A percentile compares a stretch with the other conserved stretches of the same genome.
These are phyloP conservation scores for Esox masquinongy DNA, from an alignment of 2,797 vertebrate species.

Conservation along the genomic window DNA sequence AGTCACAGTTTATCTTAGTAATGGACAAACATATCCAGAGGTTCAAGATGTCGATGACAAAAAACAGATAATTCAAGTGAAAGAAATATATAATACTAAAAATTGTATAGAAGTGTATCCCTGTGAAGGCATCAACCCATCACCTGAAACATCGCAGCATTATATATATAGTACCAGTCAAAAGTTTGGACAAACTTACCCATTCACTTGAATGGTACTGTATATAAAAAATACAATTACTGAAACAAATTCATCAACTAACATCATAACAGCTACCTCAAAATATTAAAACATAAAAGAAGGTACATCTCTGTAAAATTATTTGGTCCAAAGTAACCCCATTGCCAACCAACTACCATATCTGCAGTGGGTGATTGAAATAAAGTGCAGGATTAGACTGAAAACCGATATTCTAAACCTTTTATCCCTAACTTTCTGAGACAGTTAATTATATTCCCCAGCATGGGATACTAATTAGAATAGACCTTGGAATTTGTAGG, in stretches of 20 bases:
- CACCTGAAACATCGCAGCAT: constrained; percentile 42
- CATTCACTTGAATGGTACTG: no score
- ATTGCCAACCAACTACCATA: constrained; percentile 23
- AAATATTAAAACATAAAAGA: constrained; percentile 12
- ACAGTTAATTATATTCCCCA: constrained; percentile 21
- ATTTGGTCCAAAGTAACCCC: constrained; percentile 5
- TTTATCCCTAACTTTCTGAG: constrained; percentile 48
- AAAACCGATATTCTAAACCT: constrained; percentile 42
- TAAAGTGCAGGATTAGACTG: constrained; percentile 67
- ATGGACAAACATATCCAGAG: constrained; percentile 28
- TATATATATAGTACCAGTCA: no score
- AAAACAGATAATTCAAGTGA: constrained; percentile 43
- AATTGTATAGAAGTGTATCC: constrained; percentile 41
- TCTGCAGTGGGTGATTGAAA: constrained; percentile 53
- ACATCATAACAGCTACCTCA: constrained; percentile 19
- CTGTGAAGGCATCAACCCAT: constrained; percentile 52
- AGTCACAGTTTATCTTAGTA: constrained; percentile 34
- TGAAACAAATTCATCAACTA: constrained; percentile 4
- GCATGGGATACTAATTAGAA: constrained; percentile 25
- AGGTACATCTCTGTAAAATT: constrained; percentile 12
- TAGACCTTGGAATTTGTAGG: constrained; percentile 23
- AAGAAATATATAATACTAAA: constrained; percentile 32
- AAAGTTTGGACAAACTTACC: no score
- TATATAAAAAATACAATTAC: constrained; percentile 26
- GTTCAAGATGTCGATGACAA: constrained; percentile 31